Base-by-base conservation (phyloP, 1,140 invertebrate species). In the Drosophila jambulina region DNA sequence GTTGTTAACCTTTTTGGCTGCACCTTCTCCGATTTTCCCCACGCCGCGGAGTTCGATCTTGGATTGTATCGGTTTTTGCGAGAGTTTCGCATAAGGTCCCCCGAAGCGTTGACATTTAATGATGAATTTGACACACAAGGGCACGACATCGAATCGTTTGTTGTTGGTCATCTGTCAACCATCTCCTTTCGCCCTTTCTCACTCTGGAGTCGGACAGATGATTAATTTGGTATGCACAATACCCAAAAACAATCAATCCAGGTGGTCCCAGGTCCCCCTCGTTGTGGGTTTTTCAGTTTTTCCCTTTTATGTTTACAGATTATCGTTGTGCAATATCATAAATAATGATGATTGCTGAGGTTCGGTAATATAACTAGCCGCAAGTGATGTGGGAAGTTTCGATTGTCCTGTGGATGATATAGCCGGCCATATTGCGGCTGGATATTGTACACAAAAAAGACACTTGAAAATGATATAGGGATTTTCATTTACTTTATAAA, bases 121-220 rank as follows among this genome's bases (percentile, higher is more conserved):
- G 85, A 91, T 91, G 77, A 69, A 88, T 91, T 90, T 91, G 90
- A 91, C 90, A 91, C 90, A 81, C 90, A 91, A 91, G 90, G 84
- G 82, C 90, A 91, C 82, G 80, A 91, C 77, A 88, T 68, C 75
- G 57, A 80, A 80, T 87, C 71, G 61, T 53, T 64, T 68, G 53
- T 64, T 61, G 49, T 54, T 65, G 67, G 23, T 78, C 74, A 78
- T 72, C 69, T 71, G 23, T 78, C 74, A 78, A 53, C 27, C 69
- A 48, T 57, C 46, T 46, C 57, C 59, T 36, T 61, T 53, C 45
- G 29, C 62, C 75, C 42, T 49, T 19, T 57, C 21, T 45, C 34
- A 34, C 36, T 34, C 32, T 9, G 27, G 56, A 75, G 40, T 56
- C 68, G 59, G 75, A 82, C 75, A 69, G 80, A 82, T 82, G 75